phyloP scores from a whole-genome alignment of 2,113 vertebrate genomes.

The Gopherus flavomarginatus region DNA sequence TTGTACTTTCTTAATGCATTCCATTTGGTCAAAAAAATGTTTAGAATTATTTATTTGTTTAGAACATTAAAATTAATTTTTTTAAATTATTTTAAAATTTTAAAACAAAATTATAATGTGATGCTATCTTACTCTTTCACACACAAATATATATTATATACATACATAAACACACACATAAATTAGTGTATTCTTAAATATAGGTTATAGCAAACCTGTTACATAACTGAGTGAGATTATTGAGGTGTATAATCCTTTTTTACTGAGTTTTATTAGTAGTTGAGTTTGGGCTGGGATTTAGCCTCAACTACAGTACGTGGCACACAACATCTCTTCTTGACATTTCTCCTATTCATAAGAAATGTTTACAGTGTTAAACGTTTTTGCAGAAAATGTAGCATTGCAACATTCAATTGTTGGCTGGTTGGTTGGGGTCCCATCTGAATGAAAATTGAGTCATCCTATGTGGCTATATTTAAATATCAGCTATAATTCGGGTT shows the following conservation, averaged over 20 bases:
- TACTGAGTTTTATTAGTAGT: conserved; percentile 43
- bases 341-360: conserved; percentile 2
- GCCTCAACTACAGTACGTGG: conserved; percentile 62
- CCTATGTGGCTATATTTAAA: conserved; percentile 48
- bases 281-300: not conserved
- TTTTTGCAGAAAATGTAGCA: conserved; percentile 31
- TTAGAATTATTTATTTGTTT: conserved; percentile 14
- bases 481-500: conserved; percentile 42
- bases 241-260: conserved; percentile 53
- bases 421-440: not conserved
- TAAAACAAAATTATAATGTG: conserved; percentile 30
- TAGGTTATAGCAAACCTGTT: conserved; percentile 36
- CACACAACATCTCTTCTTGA: not conserved
- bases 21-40: not conserved
- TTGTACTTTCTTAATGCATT: conserved; percentile 33
- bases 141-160: not conserved
- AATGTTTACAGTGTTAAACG: conserved; percentile 28
- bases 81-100: conserved; percentile 42
- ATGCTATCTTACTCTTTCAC: not conserved
- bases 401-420: conserved; percentile 29
- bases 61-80: not conserved
- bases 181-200: conserved; percentile 24
- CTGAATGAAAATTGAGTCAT: not conserved
- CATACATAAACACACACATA: not conserved
- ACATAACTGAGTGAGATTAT: conserved; percentile 50